These are phyloP conservation scores for Cuniculus paca DNA, from an alignment of 2,797 vertebrate genomes.

Conservation along the genomic window DNA sequence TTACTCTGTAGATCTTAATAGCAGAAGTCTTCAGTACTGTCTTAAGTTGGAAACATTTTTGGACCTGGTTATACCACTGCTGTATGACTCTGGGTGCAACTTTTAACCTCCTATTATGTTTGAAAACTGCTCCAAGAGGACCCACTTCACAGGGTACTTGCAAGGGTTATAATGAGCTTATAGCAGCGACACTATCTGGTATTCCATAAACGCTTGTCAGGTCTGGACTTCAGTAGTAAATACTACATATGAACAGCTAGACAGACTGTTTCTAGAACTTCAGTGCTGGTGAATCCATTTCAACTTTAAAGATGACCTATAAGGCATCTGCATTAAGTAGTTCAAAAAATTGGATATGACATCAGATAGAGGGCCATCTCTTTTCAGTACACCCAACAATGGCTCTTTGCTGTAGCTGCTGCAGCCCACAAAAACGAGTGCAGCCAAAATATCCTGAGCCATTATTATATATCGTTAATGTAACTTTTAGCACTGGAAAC, in stretches of 20 bases:
- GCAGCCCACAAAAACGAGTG: neutral
- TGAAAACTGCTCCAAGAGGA: neutral
- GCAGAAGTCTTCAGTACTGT: neutral
- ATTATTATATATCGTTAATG: constrained; percentile 76
- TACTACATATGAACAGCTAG: neutral
- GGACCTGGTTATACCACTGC: neutral
- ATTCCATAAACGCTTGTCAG: neutral
- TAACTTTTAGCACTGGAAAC: constrained; percentile 71
- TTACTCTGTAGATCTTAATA: neutral
- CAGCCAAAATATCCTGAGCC: constrained; percentile 53
- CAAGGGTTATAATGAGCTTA: neutral
- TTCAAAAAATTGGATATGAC: constrained; percentile 66
- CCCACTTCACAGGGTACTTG: neutral
- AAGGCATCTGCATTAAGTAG: constrained; percentile 70
- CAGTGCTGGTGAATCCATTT: constrained; percentile 29
- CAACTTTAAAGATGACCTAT: constrained; percentile 49
- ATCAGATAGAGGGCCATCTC: neutral
- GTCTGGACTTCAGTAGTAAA: neutral
- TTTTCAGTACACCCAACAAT: constrained; percentile 6
- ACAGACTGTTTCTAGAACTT: constrained; percentile 41
- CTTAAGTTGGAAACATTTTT: neutral
- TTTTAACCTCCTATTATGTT: neutral
- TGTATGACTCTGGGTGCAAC: neutral
- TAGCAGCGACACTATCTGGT: neutral
- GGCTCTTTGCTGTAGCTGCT: neutral